Conservation (phyloP, 2,797 vertebrate genomes). For the Pipistrellus pipistrellus region DNA sequence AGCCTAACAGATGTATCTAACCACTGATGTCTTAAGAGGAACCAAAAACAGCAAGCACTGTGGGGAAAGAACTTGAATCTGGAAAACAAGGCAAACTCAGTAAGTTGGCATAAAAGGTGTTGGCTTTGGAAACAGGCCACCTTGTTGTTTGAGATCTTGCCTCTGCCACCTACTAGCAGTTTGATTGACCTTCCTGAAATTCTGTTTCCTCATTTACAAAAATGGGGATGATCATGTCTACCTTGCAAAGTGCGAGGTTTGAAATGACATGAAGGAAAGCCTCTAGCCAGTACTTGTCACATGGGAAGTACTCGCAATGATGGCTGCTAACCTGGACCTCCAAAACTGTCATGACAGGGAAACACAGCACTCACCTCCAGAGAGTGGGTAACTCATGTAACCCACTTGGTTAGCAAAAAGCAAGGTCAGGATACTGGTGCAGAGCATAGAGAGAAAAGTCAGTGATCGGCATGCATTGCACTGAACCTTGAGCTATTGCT, state of each 20-base stretch:
- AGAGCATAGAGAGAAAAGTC: not conserved
- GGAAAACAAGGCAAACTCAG: not conserved
- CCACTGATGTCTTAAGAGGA: not conserved
- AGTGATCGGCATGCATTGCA: not conserved
- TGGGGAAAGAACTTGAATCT: not conserved
- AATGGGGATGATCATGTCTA: not conserved
- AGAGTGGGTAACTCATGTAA: not conserved
- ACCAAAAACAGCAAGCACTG: not conserved
- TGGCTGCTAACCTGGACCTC: not conserved
- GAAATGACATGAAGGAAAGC: not conserved
- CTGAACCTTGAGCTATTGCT: not conserved
- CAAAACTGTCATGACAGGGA: not conserved
- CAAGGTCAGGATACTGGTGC: not conserved
- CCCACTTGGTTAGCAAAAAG: not conserved
- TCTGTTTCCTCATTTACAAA: not conserved
- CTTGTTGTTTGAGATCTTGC: not conserved
- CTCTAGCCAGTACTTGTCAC: not conserved
- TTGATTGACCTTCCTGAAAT: slow-evolving; percentile 10
- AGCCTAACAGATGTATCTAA: not conserved
- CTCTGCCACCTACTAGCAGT: not conserved
- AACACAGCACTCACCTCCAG: not conserved
- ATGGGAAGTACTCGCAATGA: not conserved
- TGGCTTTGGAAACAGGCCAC: not conserved
- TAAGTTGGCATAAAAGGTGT: not conserved
- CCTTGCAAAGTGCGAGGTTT: not conserved